A percentile compares a stretch with the other conserved stretches of the same genome.
Evolutionary conservation across 2,888 invertebrate genomes (phyloP).

Genomic region (Drosophila merina): DNA sequence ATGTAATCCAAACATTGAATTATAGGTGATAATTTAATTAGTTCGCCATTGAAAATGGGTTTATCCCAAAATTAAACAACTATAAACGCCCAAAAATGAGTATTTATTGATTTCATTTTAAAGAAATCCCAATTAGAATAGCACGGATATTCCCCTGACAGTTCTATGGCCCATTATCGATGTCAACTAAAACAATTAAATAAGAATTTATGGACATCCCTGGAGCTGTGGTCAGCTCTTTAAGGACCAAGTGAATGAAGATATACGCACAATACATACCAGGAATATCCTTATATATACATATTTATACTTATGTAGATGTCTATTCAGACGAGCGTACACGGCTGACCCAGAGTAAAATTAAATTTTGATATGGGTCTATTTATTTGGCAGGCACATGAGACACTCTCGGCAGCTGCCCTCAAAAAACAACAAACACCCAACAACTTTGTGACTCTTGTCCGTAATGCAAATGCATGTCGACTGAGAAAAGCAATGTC

Average conservation of each 20-base stretch:
- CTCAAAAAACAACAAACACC: constrained; percentile 8
- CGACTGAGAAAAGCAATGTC: constrained; percentile 20
- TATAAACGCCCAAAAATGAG: not conserved
- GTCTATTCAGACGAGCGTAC: constrained; percentile 27
- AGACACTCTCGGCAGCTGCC: constrained; percentile 39
- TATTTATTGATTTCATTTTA: not conserved
- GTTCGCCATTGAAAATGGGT: not conserved
- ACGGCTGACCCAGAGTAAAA: constrained; percentile 53
- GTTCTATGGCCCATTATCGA: not conserved
- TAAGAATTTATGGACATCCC: constrained; percentile 7
- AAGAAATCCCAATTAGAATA: constrained; percentile 1
- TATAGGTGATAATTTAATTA: not conserved
- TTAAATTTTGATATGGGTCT: constrained; percentile 74
- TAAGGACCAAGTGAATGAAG: constrained; percentile 22
- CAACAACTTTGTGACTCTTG: constrained; percentile 33
- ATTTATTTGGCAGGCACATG: constrained; percentile 60
- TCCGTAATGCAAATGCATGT: constrained; percentile 48
- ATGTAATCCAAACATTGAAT: not conserved
- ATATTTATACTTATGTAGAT: constrained; percentile 8
- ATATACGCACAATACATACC: constrained; percentile 7
- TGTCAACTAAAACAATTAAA: constrained; percentile 7
- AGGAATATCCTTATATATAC: constrained; percentile 9
- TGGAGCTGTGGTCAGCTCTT: constrained; percentile 17
- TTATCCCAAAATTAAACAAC: not conserved
- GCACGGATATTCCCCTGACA: not conserved